Evolutionary conservation across 2,113 vertebrate genomes (phyloP), one percentile per base, ranked within the genome.

Genomic region (Aplodontia rufa): DNA sequence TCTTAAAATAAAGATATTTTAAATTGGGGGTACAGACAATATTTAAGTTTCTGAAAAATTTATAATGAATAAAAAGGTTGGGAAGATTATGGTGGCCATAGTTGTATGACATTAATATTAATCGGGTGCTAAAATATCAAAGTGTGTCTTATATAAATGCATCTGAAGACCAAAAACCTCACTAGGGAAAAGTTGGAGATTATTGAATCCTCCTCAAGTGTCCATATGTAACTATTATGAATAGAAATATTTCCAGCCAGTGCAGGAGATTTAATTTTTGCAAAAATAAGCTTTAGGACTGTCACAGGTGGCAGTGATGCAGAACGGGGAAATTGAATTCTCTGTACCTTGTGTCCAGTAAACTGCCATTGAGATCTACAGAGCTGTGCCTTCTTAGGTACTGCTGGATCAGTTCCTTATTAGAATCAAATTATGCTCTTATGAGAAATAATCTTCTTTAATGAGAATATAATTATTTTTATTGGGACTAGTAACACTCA

Each of bases 381-480:
- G 86, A 58, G 19, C 42, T 45, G 42, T 45, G 80, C 66, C 75
- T 47, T 75, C 62, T 58, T 55, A 80, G 79, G 64, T 49, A 30
- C 72, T 51, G 40, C 66, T 93, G 96, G 95, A 96, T 76, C 81
- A 30, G 49, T 66, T 88, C 82, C 82, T 62, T 86, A 83, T 60
- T 92, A n/a, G 82, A 92, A 95, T 88, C 45, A 97, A 91, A 96
- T 97, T 86, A 95, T 81, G 74, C 75, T 75, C 62, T 95, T 95
- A 91, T 86, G 96, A 94, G 62, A 95, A 97, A 96, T 80, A 83
- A 51, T 66, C 94, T 58, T 93, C 91, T 93, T 94, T 95, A 97
- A 96, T 95, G 95, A 94, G 91, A 93, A 76, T 88, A 91, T 97
- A 91, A 93, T 94, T 95, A 97, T 95, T 96, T 97, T 97, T 89